A percentile compares a stretch with the other conserved stretches of the same genome.
These are phyloP conservation scores for Tetramorium simillimum DNA, from an alignment of 1,140 invertebrate species.

Conservation along the genomic window DNA sequence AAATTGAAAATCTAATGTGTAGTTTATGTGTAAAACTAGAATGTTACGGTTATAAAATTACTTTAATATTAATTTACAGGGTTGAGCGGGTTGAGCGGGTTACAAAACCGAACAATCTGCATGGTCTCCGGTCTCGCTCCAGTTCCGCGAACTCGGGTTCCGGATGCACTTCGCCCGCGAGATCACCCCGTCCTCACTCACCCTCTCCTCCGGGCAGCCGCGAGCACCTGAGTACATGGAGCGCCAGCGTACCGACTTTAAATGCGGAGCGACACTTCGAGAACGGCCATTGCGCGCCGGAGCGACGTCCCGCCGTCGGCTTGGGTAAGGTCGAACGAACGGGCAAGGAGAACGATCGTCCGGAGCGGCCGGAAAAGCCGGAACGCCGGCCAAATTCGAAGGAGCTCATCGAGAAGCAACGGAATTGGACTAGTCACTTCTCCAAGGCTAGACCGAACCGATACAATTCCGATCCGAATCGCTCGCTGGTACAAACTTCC, in stretches of 20 bases:
- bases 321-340: conserved; percentile 77
- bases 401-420: conserved; percentile 95
- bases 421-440: conserved; percentile 96
- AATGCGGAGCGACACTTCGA: conserved; percentile 83
- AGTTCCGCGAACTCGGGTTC: conserved; percentile 87
- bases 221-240: conserved; percentile 82
- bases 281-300: conserved; percentile 78
- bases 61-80: conserved; percentile 59
- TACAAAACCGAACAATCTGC: conserved; percentile 80
- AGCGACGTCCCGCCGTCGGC: conserved; percentile 69
- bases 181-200: conserved; percentile 81
- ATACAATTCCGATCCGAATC: conserved; percentile 88
- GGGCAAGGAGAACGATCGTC: conserved; percentile 86
- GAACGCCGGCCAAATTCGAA: conserved; percentile 93
- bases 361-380: conserved; percentile 90
- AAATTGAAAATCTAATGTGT: too few relatives aligned
- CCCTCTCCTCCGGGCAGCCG: conserved; percentile 84
- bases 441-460: conserved; percentile 89
- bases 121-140: conserved; percentile 86
- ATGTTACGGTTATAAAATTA: neutral
- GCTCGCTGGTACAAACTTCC: conserved; percentile 82
- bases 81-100: conserved; percentile 79
- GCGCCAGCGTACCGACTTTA: conserved; percentile 83
- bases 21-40: neutral
- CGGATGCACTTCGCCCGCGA: conserved; percentile 86